These are phyloP conservation scores for Drosophila sproati DNA, from an alignment of 1,140 invertebrate species.

Conservation along the genomic window DNA sequence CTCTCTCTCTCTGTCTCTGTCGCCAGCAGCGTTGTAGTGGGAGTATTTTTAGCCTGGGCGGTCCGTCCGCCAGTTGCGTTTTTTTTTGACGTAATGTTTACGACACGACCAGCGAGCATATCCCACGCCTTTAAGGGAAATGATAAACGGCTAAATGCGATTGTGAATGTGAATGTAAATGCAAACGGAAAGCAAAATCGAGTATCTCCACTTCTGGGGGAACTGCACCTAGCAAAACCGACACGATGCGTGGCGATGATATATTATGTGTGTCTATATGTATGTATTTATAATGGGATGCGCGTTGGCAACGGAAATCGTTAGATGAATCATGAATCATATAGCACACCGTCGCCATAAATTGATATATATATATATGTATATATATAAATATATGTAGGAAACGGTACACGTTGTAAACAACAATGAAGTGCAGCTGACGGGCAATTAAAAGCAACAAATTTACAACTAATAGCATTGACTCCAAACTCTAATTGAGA, in stretches of 20 bases:
- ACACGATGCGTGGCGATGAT: background rate
- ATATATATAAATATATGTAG: background rate
- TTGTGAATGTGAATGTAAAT: background rate
- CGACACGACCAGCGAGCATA: conserved; percentile 54
- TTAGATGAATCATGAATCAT: conserved; percentile 65
- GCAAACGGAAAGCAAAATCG: background rate
- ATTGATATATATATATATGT: conserved; percentile 8
- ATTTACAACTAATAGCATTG: background rate
- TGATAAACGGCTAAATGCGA: conserved; percentile 1
- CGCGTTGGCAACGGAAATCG: conserved; percentile 75
- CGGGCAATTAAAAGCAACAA: background rate
- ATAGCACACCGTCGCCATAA: conserved; percentile 41
- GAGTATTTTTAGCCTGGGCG: conserved; percentile 68
- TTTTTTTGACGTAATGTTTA: conserved; percentile 64
- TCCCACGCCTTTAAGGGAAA: conserved; percentile 41
- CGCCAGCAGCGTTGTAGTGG: conserved; percentile 41
- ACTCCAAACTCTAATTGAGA: background rate
- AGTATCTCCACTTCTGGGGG: background rate
- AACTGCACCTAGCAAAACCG: conserved; percentile 1
- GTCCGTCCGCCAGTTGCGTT: conserved; percentile 16
- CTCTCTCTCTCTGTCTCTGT: background rate
- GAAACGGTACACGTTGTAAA: background rate
- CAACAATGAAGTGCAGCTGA: background rate
- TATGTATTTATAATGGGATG: background rate
- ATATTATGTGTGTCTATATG: background rate